Evolutionary conservation across 2,797 vertebrate species (phyloP), one percentile per base, ranked within the genome.

Genomic region (Cephalopachus bancanus): DNA sequence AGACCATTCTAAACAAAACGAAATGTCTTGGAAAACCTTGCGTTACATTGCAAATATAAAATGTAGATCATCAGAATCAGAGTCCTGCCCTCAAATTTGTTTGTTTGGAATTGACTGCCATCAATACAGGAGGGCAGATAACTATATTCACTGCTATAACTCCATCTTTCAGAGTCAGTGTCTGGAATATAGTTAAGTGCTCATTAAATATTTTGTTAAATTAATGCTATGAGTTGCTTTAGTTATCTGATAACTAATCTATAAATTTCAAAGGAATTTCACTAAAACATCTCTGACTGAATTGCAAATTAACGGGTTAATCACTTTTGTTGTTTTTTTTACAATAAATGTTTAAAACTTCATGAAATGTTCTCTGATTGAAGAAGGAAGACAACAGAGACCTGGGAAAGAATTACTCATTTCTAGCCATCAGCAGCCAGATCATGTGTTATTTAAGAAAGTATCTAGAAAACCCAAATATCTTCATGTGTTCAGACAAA

Each of bases 331-430:
- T 11, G 74, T 26, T 10, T 14, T 83, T 92, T 90, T 83, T 74
- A 20, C 16, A 93, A 65, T 60, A 6, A 55, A 75, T 69, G 53
- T 1, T 60, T 95, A 83, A 96, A 91, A 72, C n/a, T 17, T 80
- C 44, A 57, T 17, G 60, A 60, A 79, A 26, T 72, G 12, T 86
- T 89, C 20, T 33, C 51, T 91, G 19, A 53, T 17, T 64, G 20
- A 96, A 86, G 37, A 92, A 26, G 11, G 14, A 91, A 83, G 85
- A 62, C 26, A 55, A 44, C 3, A 94, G 24, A 87, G 53, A 93
- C 3, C 2, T 83, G 10, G 26, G 55, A 24, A 94, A 92, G 17
- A 92, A 76, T 86, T 44, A 44, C 44, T 83, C 57, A 30, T 88
- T 24, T 67, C 64, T 55, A 33, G 3, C 30, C 64, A 75, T 49